These are phyloP conservation scores for Odontocerum albicorne DNA, from an alignment of 2,888 invertebrate genomes.

Conservation along the genomic window DNA sequence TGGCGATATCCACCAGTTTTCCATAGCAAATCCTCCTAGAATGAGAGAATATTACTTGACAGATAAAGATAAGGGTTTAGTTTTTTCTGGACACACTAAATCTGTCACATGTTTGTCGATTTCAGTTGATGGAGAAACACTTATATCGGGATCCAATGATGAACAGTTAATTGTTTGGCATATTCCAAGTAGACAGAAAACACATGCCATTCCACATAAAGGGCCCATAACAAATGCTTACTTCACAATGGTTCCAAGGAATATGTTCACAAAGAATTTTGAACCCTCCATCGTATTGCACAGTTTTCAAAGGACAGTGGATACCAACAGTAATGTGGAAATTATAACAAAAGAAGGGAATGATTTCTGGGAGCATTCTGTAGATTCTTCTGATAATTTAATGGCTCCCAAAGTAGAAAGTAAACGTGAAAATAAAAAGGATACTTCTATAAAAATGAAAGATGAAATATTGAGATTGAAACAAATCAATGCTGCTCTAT, in stretches of 20 bases:
- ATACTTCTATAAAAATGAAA: conserved; percentile 42
- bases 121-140: conserved; percentile 68
- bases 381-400: conserved; percentile 28
- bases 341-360: conserved; percentile 47
- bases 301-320: conserved; percentile 65
- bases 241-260: conserved; percentile 61
- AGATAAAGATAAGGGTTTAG: conserved; percentile 51
- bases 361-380: conserved; percentile 46
- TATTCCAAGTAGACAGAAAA: conserved; percentile 71
- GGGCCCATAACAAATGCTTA: conserved; percentile 74
- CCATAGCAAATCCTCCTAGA: conserved; percentile 68
- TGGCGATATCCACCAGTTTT: conserved; percentile 71
- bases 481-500: conserved; percentile 61
- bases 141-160: conserved; percentile 79
- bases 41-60: conserved; percentile 66
- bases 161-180: conserved; percentile 80
- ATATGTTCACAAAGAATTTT: conserved; percentile 62
- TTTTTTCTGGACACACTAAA: conserved; percentile 70
- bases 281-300: conserved; percentile 59
- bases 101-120: conserved; percentile 71
- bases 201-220: conserved; percentile 70
- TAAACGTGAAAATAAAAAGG: conserved; percentile 16
- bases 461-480: conserved; percentile 58
- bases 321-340: conserved; percentile 55
- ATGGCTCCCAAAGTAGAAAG: neutral